phyloP scores from a whole-genome alignment of 2,113 vertebrate genomes.

The Mesembrinibis cayennensis region DNA sequence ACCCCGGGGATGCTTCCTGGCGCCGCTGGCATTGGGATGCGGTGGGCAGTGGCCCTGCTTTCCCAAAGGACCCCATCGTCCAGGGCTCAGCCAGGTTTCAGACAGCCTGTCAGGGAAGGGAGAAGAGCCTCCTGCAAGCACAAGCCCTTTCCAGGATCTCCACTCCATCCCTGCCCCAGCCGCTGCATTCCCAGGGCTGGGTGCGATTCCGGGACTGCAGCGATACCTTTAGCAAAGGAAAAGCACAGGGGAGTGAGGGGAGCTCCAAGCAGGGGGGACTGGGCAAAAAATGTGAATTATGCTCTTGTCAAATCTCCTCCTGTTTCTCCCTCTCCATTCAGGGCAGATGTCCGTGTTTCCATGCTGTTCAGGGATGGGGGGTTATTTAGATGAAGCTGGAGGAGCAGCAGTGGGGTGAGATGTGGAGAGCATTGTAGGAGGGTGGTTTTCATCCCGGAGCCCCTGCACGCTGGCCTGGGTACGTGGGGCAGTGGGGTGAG shows the following conservation, averaged over 20 bases:
- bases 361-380: fast-evolving
- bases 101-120: not conserved
- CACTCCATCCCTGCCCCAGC: not conserved
- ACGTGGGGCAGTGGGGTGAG: not conserved
- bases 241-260: not conserved
- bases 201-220: not conserved
- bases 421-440: fast-evolving
- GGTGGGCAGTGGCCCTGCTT: not conserved
- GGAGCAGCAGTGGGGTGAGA: not conserved
- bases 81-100: not conserved
- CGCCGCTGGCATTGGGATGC: not conserved
- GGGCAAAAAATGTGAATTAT: not conserved
- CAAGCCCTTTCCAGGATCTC: not conserved
- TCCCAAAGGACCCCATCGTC: fast-evolving
- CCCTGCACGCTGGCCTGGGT: not conserved
- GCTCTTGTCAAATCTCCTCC: not conserved
- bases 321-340: fast-evolving
- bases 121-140: not conserved
- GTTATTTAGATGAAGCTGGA: not conserved
- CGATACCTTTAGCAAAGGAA: not conserved
- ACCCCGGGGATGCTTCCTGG: not conserved
- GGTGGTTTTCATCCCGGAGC: not conserved
- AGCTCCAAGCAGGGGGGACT: not conserved
- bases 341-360: fast-evolving
- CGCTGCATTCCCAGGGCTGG: not conserved